Evolutionary conservation across 2,113 vertebrate species (phyloP).

Genomic region (Hyperopisus bebe): DNA sequence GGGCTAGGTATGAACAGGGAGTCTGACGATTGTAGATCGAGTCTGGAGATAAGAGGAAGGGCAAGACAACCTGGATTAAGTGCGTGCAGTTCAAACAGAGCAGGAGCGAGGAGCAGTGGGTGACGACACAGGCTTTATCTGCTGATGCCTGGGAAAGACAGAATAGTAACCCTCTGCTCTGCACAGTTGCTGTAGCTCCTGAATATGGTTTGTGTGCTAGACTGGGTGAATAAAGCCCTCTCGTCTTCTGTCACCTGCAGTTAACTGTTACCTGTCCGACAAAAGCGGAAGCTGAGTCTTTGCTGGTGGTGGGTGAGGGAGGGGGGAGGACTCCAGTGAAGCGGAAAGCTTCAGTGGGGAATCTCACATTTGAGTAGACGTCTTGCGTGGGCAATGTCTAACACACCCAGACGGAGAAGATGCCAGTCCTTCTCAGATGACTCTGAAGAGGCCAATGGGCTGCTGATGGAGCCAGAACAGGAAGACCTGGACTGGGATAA

Average conservation of each 20-base stretch:
- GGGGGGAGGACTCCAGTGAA: neutral
- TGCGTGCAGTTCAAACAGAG: slow-evolving; percentile 32
- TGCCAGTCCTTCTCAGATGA: slow-evolving; percentile 41
- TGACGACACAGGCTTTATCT: neutral
- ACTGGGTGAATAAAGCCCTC: neutral
- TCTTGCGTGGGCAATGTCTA: slow-evolving; percentile 35
- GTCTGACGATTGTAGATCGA: neutral
- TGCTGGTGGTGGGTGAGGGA: neutral
- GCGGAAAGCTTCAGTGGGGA: neutral
- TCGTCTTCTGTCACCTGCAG: neutral
- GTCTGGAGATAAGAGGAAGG: neutral
- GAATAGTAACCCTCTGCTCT: slow-evolving; percentile 4
- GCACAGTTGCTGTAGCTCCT: neutral
- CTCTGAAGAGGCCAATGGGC: slow-evolving; percentile 41
- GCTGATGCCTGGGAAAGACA: slow-evolving; percentile 17
- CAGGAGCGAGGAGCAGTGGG: neutral
- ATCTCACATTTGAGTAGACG: neutral
- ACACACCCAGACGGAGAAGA: slow-evolving; percentile 21
- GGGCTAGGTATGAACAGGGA: neutral
- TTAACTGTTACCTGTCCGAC: slow-evolving; percentile 11
- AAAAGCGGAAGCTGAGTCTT: neutral
- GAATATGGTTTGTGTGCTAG: neutral
- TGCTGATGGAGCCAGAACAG: slow-evolving; percentile 46
- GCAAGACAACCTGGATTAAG: slow-evolving; percentile 11
- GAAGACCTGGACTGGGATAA: slow-evolving; percentile 69